Percentiles rank a stretch among this genome's conserved stretches.
Evolutionary conservation across 2,888 invertebrate genomes (phyloP).

Genomic region (Cantharis nigra): DNA sequence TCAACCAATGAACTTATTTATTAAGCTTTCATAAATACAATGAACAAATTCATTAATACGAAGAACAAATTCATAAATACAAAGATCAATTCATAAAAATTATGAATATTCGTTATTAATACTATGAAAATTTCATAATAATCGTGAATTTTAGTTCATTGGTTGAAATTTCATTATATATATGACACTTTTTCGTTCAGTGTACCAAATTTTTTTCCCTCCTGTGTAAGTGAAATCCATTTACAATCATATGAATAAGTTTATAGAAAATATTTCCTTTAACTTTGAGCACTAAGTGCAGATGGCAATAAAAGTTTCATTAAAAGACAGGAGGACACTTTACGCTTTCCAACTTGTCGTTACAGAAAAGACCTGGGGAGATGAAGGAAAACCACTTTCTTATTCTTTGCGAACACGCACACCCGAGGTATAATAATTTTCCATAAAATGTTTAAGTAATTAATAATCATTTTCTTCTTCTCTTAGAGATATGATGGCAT

Average conservation of each 20-base stretch:
- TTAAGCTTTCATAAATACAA: too few relatives aligned
- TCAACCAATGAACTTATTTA: too few relatives aligned
- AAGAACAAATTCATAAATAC: too few relatives aligned
- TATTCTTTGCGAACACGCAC: not conserved
- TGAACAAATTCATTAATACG: too few relatives aligned
- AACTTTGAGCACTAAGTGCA: not conserved
- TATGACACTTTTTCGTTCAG: too few relatives aligned
- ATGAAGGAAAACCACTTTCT: not conserved
- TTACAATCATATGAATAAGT: not conserved
- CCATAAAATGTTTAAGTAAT: not conserved
- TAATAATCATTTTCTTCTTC: not conserved
- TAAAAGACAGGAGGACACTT: not conserved
- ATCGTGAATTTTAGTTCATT: too few relatives aligned
- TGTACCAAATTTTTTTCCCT: not conserved
- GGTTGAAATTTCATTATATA: too few relatives aligned
- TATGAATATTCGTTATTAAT: too few relatives aligned
- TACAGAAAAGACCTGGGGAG: not conserved
- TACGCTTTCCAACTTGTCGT: not conserved
- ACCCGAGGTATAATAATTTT: not conserved
- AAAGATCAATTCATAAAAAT: too few relatives aligned
- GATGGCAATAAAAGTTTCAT: not conserved
- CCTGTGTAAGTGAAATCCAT: too few relatives aligned
- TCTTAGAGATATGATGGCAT: not conserved
- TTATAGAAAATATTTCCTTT: not conserved
- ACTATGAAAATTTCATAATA: too few relatives aligned